Evolutionary conservation across 2,113 vertebrate species (phyloP).

Genomic region (Ceyx cyanopectus): DNA sequence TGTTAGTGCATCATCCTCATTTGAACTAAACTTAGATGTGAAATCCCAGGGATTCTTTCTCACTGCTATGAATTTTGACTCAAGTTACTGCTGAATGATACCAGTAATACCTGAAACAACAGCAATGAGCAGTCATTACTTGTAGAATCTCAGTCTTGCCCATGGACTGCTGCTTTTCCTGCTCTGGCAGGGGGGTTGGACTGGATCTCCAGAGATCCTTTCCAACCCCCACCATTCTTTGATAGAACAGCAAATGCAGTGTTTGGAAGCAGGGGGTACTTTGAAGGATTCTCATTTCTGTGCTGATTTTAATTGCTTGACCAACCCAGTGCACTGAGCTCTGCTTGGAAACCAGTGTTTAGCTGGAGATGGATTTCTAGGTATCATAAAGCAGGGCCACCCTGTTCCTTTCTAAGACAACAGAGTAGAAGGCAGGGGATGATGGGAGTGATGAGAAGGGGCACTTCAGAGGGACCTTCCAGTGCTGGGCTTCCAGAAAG

Average conservation of each 20-base stretch:
- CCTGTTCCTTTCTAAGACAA: not conserved
- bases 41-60: not conserved
- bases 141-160: not conserved
- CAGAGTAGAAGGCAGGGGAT: not conserved
- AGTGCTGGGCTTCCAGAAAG: not conserved
- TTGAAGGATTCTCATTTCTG: not conserved
- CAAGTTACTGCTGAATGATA: not conserved
- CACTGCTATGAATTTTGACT: not conserved
- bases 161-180: not conserved
- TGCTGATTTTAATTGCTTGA: not conserved
- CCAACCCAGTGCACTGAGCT: not conserved
- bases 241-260: not conserved
- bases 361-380: not conserved
- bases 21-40: not conserved
- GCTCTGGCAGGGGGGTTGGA: too few species aligned
- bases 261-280: not conserved
- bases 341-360: not conserved
- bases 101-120: not conserved
- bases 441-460: not conserved
- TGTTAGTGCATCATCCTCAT: not conserved
- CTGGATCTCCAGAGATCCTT: too few species aligned
- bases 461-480: not conserved
- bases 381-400: not conserved
- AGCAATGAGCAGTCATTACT: not conserved
- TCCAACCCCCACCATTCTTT: too few species aligned